Base-by-base conservation (phyloP, 1,140 invertebrate species). In the Kradibia gibbosae region DNA sequence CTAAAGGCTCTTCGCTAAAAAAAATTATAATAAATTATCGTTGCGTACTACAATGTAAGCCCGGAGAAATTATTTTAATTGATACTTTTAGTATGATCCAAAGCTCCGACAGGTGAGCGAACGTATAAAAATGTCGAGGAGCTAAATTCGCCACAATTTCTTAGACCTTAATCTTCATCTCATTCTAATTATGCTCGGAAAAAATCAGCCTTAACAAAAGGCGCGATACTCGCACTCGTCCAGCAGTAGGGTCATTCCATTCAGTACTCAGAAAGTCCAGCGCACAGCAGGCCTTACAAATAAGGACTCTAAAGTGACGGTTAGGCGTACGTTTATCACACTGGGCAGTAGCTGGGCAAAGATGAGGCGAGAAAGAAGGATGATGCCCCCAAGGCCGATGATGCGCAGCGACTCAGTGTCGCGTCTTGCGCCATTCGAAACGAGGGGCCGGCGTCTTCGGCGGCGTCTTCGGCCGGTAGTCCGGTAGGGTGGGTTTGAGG, bases 361-460 rank as follows among this genome's bases (percentile, higher is more conserved):
- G 75, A 50, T 65, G 75, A 65, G 48, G 48, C 42, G 22, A 39
- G 39, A 39, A 25, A 60, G 8, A 45, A 50, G 34, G 57, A 65
- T n/a, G 7, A 31, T 48, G 65, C 22, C 34, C 5, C 25, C 25
- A 48, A 65, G 62, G 42, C 42, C 70, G 11, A 73, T 82, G 86
- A 88, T 88, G 87, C 87, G 87, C 88, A 85, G 83, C 53, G 39
- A 60, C 57, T 86, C 85, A 87, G 86, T 86, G 86, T 85, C 84
- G 83, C 83, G 81, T 85, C 79, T 83, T 81, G 84, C 83, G 81
- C 84, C 22, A 80, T 73, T 65, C 48, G 36, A 77, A 65, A 45
- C n/a, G 74, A 60, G 25, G 3, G 42, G 3, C 28, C 45, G 42
- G 39, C 13, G 25, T 31, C 17, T 81, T 77, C 78, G 85, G 73